These are phyloP conservation scores for Drosophila quinaria DNA, from an alignment of 2,888 invertebrate species.

Conservation along the genomic window DNA sequence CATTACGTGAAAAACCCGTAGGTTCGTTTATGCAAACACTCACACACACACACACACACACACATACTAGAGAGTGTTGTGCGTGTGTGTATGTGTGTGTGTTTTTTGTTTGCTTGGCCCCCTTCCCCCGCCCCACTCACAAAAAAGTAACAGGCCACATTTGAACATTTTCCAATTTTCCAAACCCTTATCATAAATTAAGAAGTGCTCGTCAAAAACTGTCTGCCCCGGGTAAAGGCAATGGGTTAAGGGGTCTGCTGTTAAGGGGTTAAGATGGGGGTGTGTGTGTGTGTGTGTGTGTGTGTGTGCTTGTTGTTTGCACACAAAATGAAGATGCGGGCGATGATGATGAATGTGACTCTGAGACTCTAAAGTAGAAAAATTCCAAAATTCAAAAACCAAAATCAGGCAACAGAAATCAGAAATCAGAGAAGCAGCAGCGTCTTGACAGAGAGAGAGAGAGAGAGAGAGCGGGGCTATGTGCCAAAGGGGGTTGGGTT, in stretches of 20 bases:
- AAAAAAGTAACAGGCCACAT: constrained; percentile 68
- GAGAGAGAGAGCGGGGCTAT: constrained; percentile 1
- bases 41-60: constrained; percentile 44
- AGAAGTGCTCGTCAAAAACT: constrained; percentile 81
- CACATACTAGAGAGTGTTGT: constrained; percentile 24
- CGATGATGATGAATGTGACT: constrained; percentile 69
- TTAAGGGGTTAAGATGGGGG: constrained; percentile 8
- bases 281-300: constrained; percentile 17
- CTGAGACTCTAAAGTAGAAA: constrained; percentile 30
- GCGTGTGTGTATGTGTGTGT: constrained; percentile 21
- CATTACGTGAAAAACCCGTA: constrained; percentile 77
- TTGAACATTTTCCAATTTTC: constrained; percentile 82
- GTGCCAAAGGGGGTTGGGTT: background rate
- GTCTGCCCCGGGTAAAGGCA: constrained; percentile 58
- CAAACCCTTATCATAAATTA: constrained; percentile 84
- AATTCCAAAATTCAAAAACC: constrained; percentile 48
- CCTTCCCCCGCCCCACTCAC: background rate
- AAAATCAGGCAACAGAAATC: constrained; percentile 66
- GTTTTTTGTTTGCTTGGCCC: constrained; percentile 43
- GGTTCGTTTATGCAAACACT: constrained; percentile 71
- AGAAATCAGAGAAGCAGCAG: constrained; percentile 17
- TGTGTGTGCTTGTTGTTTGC: constrained; percentile 63
- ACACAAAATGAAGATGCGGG: constrained; percentile 75
- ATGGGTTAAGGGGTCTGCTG: constrained; percentile 15
- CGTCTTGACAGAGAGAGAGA: constrained; percentile 47